Evolutionary conservation across 2,113 vertebrate genomes (phyloP).

Genomic region (Syrrhaptes paradoxus): DNA sequence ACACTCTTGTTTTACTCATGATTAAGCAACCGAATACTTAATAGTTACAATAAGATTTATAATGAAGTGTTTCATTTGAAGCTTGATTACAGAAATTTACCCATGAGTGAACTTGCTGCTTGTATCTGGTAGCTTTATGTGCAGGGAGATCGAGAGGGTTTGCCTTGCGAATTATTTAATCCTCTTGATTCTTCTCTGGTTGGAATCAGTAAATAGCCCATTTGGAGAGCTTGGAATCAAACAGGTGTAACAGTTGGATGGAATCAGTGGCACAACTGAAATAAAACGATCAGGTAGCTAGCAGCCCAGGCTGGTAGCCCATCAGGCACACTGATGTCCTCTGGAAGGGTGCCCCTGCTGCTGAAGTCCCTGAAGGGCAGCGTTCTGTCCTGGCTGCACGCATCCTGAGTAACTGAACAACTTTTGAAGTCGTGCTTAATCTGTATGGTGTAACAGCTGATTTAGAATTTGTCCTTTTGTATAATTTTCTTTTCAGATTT

Average conservation of each 20-base stretch:
- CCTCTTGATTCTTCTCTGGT: background rate
- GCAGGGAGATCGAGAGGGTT: background rate
- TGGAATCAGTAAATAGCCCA: background rate
- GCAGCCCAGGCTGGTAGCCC: background rate
- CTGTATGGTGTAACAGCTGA: background rate
- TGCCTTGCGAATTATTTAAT: constrained; percentile 10
- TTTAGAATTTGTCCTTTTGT: background rate
- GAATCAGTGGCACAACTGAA: background rate
- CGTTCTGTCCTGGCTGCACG: background rate
- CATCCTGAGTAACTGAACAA: background rate
- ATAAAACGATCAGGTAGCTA: background rate
- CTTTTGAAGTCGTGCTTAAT: background rate
- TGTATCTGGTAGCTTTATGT: background rate
- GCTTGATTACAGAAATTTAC: background rate
- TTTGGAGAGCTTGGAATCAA: background rate
- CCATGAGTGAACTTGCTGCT: background rate
- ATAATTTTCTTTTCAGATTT: background rate
- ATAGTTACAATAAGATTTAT: background rate
- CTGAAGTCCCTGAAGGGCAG: background rate
- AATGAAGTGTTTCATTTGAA: constrained; percentile 33
- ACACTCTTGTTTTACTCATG: background rate
- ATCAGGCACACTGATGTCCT: background rate
- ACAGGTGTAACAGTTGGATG: background rate
- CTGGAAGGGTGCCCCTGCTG: background rate
- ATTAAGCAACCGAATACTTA: constrained; percentile 3